Evolutionary conservation across 2,888 invertebrate species (phyloP).

Genomic region (Sminthurinus aureus): DNA sequence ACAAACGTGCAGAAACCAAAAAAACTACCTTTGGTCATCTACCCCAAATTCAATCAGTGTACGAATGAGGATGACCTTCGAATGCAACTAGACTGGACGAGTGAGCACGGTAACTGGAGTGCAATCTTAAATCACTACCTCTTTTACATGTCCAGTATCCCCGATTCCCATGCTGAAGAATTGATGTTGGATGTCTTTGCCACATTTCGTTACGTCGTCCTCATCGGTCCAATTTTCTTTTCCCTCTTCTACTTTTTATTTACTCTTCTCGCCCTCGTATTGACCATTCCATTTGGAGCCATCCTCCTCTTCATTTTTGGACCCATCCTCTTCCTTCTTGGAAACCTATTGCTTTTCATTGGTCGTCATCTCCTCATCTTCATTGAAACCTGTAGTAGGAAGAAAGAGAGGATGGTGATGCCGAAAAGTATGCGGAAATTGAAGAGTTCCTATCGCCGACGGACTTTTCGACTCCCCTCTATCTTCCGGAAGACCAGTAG

Average conservation of each 20-base stretch:
- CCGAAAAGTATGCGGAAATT: neutral
- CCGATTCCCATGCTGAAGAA: slow-evolving; percentile 10
- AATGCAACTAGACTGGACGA: slow-evolving; percentile 6
- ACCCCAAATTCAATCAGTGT: neutral
- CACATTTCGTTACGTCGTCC: neutral
- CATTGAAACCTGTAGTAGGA: neutral
- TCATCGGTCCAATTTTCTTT: neutral
- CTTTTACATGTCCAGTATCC: neutral
- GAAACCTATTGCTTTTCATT: neutral
- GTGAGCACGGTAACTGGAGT: neutral
- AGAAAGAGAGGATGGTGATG: neutral
- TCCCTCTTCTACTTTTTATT: slow-evolving; percentile 23
- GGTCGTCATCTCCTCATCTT: neutral
- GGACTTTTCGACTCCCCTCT: neutral
- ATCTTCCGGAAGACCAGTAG: neutral
- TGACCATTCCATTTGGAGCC: slow-evolving; percentile 14
- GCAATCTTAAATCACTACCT: slow-evolving; percentile 12
- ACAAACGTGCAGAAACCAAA: too few relatives aligned
- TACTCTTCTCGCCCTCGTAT: slow-evolving; percentile 25
- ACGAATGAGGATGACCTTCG: slow-evolving; percentile 2
- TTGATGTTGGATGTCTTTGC: neutral
- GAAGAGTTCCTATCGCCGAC: neutral
- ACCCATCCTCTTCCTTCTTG: slow-evolving; percentile 26
- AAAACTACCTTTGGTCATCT: too few relatives aligned
- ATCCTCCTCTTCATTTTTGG: slow-evolving; percentile 33